Conservation (phyloP, 2,113 vertebrate genomes). For the Lycaon pictus region DNA sequence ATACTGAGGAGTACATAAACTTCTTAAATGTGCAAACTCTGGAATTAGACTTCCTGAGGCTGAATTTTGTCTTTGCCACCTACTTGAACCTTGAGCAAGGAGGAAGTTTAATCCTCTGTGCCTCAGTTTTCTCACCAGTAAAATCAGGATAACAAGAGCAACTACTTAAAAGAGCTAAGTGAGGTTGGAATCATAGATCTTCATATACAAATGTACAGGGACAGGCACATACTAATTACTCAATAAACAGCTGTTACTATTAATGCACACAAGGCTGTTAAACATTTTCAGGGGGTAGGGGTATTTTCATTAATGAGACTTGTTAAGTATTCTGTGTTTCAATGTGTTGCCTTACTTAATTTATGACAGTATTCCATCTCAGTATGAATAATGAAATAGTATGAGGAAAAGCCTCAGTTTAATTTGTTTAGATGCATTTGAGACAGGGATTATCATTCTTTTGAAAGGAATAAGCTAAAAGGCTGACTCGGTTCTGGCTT, state of each 20-base stretch:
- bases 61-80: background rate
- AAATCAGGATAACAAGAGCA: slow-evolving; percentile 10
- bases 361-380: slow-evolving; percentile 41
- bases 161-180: background rate
- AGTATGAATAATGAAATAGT: slow-evolving; percentile 16
- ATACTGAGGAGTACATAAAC: background rate
- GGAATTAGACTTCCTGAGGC: background rate
- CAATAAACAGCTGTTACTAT: slow-evolving; percentile 35
- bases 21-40: background rate
- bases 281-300: background rate
- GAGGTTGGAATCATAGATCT: background rate
- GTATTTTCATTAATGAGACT: slow-evolving; percentile 27
- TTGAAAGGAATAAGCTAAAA: slow-evolving; percentile 50
- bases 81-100: background rate
- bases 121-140: slow-evolving; percentile 27
- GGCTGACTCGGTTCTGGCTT: background rate
- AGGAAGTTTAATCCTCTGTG: background rate
- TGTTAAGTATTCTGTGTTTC: slow-evolving; percentile 58
- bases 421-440: background rate
- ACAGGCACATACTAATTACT: slow-evolving; percentile 32
- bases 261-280: background rate
- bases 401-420: slow-evolving; percentile 23
- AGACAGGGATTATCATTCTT: background rate
- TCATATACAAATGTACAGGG: background rate
- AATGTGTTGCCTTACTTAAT: slow-evolving; percentile 53